phyloP scores from a whole-genome alignment of 1,140 invertebrate species.

The Protaetia brevitarsis region DNA sequence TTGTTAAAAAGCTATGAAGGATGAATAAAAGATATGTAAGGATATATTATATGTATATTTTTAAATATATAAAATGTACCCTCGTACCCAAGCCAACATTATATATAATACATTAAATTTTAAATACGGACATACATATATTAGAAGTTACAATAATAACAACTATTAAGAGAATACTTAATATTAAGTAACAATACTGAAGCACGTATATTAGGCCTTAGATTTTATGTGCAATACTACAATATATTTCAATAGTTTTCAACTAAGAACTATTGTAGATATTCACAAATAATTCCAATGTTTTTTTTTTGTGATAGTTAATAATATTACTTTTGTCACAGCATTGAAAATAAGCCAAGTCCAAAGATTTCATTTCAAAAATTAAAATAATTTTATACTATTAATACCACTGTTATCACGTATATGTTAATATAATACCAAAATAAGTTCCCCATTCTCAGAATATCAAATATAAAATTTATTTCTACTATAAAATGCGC shows the following conservation, averaged over 20 bases:
- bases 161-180: conserved; percentile 25
- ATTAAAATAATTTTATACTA: too few relatives aligned
- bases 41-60: conserved; percentile 22
- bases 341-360: too few relatives aligned
- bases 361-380: too few relatives aligned
- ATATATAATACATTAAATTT: conserved; percentile 28
- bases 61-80: conserved; percentile 33
- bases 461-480: too few relatives aligned
- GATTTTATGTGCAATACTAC: conserved; percentile 28
- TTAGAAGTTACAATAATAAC: conserved; percentile 11
- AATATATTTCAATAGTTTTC: conserved; percentile 15
- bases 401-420: too few relatives aligned
- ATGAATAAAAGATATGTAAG: conserved; percentile 25
- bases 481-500: too few relatives aligned
- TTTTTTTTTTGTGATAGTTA: not conserved
- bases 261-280: conserved; percentile 1
- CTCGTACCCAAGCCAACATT: conserved; percentile 33
- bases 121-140: conserved; percentile 12
- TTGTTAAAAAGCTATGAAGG: too few relatives aligned
- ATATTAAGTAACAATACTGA: conserved; percentile 35
- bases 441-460: too few relatives aligned
- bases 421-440: too few relatives aligned
- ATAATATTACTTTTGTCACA: too few relatives aligned
- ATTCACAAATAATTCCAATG: not conserved
- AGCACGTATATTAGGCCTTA: conserved; percentile 37